Conservation (phyloP, 2,888 invertebrate genomes). For the Trichopria drosophilae region DNA sequence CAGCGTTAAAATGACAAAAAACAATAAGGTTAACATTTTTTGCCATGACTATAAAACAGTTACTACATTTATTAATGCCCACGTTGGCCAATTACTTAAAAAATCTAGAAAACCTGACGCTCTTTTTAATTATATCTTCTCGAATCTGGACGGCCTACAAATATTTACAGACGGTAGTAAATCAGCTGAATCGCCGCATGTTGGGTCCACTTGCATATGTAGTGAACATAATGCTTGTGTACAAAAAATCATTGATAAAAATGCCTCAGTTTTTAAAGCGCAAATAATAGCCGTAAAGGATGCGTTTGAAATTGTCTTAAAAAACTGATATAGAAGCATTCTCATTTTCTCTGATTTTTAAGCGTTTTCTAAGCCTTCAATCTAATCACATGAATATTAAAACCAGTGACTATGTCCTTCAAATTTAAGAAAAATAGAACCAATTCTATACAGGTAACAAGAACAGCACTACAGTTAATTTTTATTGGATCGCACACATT, state of each 20-base stretch:
- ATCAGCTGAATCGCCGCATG: too few species aligned
- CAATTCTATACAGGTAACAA: neutral
- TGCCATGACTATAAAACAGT: too few species aligned
- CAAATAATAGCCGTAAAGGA: conserved; percentile 1
- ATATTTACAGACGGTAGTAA: too few species aligned
- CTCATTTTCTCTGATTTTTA: conserved; percentile 7
- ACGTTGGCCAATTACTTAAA: too few species aligned
- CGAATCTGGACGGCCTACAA: too few species aligned
- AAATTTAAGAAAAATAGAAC: conserved; percentile 8
- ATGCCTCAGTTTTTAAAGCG: neutral
- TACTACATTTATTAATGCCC: too few species aligned
- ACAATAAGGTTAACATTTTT: too few species aligned
- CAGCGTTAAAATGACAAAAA: too few species aligned
- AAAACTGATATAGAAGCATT: neutral
- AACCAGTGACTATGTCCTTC: neutral
- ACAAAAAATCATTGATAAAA: conserved; percentile 3
- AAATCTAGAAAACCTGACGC: too few species aligned
- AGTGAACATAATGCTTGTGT: conserved; percentile 2
- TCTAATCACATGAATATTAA: neutral
- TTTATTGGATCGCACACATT: conserved; percentile 1
- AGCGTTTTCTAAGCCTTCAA: too few species aligned
- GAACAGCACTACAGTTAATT: conserved; percentile 1
- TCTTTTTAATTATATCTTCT: too few species aligned
- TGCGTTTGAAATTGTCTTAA: neutral
- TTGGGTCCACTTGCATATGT: neutral